These are phyloP conservation scores for Hydrotaea cyrtoneurina DNA, from an alignment of 2,888 invertebrate species.

Conservation along the genomic window DNA sequence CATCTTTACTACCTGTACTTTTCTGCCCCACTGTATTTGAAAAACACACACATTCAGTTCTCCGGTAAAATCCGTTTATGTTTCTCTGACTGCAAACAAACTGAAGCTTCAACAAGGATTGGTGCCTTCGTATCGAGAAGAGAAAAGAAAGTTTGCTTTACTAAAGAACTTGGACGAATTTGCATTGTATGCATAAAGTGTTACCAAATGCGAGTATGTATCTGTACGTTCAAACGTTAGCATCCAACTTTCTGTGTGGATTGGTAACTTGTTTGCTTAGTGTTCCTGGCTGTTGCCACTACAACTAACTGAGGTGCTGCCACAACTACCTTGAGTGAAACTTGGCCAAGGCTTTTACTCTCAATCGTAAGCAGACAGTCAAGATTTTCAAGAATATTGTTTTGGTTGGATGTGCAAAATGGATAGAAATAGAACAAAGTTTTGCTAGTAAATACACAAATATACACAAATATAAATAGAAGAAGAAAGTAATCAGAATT, in stretches of 20 bases:
- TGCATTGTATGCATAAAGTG: slow-evolving; percentile 45
- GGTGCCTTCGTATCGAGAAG: slow-evolving; percentile 14
- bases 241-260: slow-evolving; percentile 47
- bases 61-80: slow-evolving; percentile 51
- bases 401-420: neutral
- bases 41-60: slow-evolving; percentile 29
- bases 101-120: neutral
- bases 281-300: slow-evolving; percentile 45
- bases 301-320: neutral
- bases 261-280: slow-evolving; percentile 65
- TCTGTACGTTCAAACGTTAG: neutral
- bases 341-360: neutral
- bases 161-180: slow-evolving; percentile 58
- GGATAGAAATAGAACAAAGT: neutral
- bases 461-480: neutral
- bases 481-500: slow-evolving; percentile 7
- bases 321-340: neutral
- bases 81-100: neutral
- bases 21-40: slow-evolving; percentile 21
- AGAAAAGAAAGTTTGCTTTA: slow-evolving; percentile 45
- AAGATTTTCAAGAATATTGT: neutral
- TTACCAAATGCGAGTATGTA: neutral
- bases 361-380: neutral
- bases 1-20: too few relatives aligned
- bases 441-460: neutral